Evolutionary conservation across 2,888 invertebrate genomes (phyloP).

Genomic region (Meandrusa payeni): DNA sequence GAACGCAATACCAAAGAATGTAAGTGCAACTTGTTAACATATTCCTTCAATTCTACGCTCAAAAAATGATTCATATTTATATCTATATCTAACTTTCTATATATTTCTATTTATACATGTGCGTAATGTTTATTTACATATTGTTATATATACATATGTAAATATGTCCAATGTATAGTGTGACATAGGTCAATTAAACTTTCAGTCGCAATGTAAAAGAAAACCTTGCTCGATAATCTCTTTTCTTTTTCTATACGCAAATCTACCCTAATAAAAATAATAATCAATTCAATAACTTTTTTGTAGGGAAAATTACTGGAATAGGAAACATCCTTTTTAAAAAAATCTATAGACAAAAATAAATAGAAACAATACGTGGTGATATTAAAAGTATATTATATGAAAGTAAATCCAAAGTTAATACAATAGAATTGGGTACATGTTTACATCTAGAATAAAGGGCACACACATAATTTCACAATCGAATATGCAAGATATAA

Average conservation of each 20-base stretch:
- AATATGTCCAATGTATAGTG: no score
- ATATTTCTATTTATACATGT: no score
- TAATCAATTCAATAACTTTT: conserved; percentile 37
- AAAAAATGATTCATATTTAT: no score
- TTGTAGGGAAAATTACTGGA: conserved; percentile 11
- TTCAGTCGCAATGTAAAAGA: no score
- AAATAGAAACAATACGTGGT: conserved; percentile 7
- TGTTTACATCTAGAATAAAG: conserved; percentile 21
- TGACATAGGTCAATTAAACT: no score
- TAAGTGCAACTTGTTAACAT: no score
- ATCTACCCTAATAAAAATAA: conserved; percentile 39
- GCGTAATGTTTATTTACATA: no score
- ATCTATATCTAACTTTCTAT: no score
- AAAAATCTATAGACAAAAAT: background rate
- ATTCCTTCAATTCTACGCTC: no score
- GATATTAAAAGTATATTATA: conserved; percentile 14
- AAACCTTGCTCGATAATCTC: conserved; percentile 18
- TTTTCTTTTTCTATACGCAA: conserved; percentile 41
- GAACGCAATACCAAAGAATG: no score
- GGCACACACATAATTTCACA: conserved; percentile 12
- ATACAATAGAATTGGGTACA: conserved; percentile 26
- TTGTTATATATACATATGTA: no score
- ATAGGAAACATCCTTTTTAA: background rate
- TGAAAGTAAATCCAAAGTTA: conserved; percentile 28
- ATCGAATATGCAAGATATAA: conserved; percentile 15